phyloP scores from a whole-genome alignment of 1,140 invertebrate species.

The Drosophila melanogaster region DNA sequence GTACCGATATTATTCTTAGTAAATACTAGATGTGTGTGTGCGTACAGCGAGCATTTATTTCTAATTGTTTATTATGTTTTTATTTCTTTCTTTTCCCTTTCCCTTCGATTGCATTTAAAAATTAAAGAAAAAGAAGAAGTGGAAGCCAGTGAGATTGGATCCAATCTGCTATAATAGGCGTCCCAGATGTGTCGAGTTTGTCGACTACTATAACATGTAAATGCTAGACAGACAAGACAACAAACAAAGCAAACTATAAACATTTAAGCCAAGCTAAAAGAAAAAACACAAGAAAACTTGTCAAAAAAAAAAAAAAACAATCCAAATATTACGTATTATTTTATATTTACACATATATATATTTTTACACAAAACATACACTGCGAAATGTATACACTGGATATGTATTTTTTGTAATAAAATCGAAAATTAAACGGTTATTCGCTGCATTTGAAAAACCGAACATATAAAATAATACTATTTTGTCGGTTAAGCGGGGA shows the following conservation, averaged over 20 bases:
- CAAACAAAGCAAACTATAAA: conserved; percentile 22
- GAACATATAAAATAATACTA: background rate
- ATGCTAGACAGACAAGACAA: conserved; percentile 37
- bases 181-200: conserved; percentile 81
- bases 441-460: conserved; percentile 6
- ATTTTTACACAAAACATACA: conserved; percentile 76
- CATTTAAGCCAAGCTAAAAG: conserved; percentile 55
- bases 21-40: conserved; percentile 42
- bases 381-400: conserved; percentile 64
- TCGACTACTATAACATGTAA: conserved; percentile 83
- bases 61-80: conserved; percentile 72
- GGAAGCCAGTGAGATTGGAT: conserved; percentile 84
- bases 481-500: background rate
- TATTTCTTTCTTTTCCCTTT: conserved; percentile 69
- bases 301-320: conserved; percentile 34
- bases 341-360: conserved; percentile 70
- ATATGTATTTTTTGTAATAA: conserved; percentile 78
- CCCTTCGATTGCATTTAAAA: conserved; percentile 64
- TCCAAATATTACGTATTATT: conserved; percentile 72
- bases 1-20: conserved; percentile 10
- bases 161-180: conserved; percentile 80
- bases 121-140: conserved; percentile 79
- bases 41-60: conserved; percentile 64
- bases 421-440: conserved; percentile 34
- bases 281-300: conserved; percentile 28